Evolutionary conservation across 2,797 vertebrate genomes (phyloP), one percentile per base, ranked within the genome.

Genomic region (Micropoecilia bifurca): DNA sequence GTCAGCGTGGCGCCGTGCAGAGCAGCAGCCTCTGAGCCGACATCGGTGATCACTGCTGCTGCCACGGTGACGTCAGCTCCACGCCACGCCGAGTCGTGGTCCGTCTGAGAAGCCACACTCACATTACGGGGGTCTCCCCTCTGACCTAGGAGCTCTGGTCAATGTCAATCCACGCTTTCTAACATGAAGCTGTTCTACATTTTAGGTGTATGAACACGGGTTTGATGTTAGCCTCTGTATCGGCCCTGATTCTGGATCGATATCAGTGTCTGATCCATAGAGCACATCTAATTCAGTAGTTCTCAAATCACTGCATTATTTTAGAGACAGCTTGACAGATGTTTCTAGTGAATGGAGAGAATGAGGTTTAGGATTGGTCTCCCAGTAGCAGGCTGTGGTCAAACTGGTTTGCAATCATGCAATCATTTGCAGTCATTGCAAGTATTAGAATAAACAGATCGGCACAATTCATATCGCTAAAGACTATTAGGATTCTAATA

Each of bases 21-120:
- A 79, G 77, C 73, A 71, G 76, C 86, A 74, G 85, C 75, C 83
- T 83, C 82, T 80, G 53, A 80, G 78, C 73, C 75, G 75, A 82
- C 86, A 83, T 76, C 83, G 33, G 53, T 22, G 80, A 86, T 89
- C 85, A 14, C 57, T 76, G 55, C n/a, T 81, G 74, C 83, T 48
- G 87, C 78, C 83, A 25, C n/a, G 12, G 53, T 74, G 78, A 81
- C 78, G 76, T 69, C 41, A 73, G 82, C 87, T 53, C 71, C 57
- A 71, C 75, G 61, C 80, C 73, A 16, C 25, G 28, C 80, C 47
- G 46, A 4, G 28, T 63, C 73, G 25, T 43, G 82, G 73, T 80
- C 80, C 76, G 18, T 41, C 53, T 57, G 66, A 39, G 47, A 80
- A n/a, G 73, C 12, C 25, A 76, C 82, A 75, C 71, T 39, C 25